These are phyloP conservation scores for Mastomys coucha DNA, from an alignment of 2,113 vertebrate species.

Conservation along the genomic window DNA sequence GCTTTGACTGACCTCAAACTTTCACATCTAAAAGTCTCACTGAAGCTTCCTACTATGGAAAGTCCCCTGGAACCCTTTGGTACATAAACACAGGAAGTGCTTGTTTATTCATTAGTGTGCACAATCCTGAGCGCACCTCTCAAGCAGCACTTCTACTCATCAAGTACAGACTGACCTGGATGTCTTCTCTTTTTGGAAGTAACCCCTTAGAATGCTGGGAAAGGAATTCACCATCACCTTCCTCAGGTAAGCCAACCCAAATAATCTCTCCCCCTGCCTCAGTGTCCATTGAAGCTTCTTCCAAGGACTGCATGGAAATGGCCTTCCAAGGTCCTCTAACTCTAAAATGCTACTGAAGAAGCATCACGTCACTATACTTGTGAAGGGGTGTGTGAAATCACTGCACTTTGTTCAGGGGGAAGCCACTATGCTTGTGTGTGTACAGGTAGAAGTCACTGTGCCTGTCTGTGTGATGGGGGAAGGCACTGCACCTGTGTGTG, in stretches of 20 bases:
- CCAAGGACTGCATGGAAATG: neutral
- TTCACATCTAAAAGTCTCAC: slow-evolving; percentile 9
- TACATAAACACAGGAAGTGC: neutral
- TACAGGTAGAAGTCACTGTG: neutral
- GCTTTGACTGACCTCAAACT: neutral
- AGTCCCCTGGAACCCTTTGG: neutral
- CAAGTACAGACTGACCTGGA: neutral
- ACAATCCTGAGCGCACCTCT: neutral
- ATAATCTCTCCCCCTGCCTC: neutral
- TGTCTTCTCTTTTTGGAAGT: neutral
- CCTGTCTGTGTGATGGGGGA: neutral
- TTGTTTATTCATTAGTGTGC: neutral
- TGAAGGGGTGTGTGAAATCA: neutral
- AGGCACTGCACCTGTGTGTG: neutral
- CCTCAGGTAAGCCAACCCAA: neutral
- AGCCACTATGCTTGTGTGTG: neutral
- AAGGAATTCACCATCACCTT: neutral
- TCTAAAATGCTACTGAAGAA: neutral
- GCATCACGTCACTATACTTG: neutral
- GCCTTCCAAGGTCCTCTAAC: neutral
- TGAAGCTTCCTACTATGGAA: neutral
- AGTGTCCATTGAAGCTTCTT: neutral
- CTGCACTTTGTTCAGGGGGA: neutral
- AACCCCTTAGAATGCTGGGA: neutral
- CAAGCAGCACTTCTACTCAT: neutral